Evolutionary conservation across 2,888 invertebrate species (phyloP).

Genomic region (Pycnomerus fuliginosus): DNA sequence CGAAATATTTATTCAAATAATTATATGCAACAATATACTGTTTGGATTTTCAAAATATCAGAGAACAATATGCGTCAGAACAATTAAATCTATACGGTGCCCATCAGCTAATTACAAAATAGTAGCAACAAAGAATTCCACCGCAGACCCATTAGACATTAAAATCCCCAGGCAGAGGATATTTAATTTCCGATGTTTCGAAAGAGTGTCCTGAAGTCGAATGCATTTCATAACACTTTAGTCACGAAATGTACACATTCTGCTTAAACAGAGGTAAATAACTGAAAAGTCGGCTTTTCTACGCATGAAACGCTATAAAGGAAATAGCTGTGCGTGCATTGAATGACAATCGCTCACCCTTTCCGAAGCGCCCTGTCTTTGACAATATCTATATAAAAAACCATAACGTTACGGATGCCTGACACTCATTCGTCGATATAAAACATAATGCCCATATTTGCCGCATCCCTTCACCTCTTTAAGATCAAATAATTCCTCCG

Average conservation of each 20-base stretch:
- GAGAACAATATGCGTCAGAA: no score
- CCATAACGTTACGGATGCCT: slow-evolving; percentile 34
- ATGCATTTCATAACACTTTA: slow-evolving; percentile 31
- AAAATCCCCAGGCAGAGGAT: no score
- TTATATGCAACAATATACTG: no score
- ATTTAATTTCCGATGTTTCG: slow-evolving; percentile 14
- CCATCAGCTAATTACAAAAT: no score
- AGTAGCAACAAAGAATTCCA: no score
- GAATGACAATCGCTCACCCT: slow-evolving; percentile 36
- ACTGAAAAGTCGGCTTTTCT: slow-evolving; percentile 37
- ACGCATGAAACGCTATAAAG: slow-evolving; percentile 39
- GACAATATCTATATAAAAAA: slow-evolving; percentile 36
- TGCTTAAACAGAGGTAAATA: slow-evolving; percentile 38
- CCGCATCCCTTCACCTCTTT: not conserved
- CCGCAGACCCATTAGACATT: no score
- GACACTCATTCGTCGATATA: slow-evolving; percentile 22
- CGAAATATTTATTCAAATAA: no score
- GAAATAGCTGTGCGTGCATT: slow-evolving; percentile 37
- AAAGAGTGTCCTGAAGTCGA: slow-evolving; percentile 18
- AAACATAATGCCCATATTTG: slow-evolving; percentile 11
- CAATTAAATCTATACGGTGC: no score
- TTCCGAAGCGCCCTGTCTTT: slow-evolving; percentile 31
- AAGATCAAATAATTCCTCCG: slow-evolving; percentile 5
- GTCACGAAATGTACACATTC: slow-evolving; percentile 30
- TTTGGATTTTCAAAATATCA: no score